Evolutionary conservation across 2,797 vertebrate genomes (phyloP), one percentile per base, ranked within the genome.

Genomic region (Acanthis flammea): DNA sequence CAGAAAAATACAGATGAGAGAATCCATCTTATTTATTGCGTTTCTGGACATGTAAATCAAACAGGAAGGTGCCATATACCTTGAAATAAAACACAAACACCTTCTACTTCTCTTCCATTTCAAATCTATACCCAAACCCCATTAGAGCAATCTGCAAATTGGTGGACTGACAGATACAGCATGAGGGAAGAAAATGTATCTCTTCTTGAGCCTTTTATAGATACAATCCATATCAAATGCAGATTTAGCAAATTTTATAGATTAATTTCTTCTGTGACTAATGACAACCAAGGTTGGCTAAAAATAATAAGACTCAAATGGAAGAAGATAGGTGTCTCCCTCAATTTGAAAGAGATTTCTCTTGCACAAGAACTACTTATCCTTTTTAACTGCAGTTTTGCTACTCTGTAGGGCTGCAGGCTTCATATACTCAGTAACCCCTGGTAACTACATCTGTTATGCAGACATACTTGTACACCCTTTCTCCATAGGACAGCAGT

Each of bases 111-210:
- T 86, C 90, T 88, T 66, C 13, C 13, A 44, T 90, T 92, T 92
- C 86, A 95, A 84, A 95, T 88, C 90, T 92, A 90, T 95, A 95
- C 22, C 30, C 44, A 42, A 86, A 86, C 24, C 70, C 67, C 80
- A 92, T 90, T 85, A 94, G 19, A 86, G 44, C 54, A 63, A 78
- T 60, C 73, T 92, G 33, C 22, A 61, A 66, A 94, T 19, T 41
- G 54, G 42, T 75, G 45, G 78, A 86, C 58, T 74, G 71, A 78
- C 50, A 88, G 79, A 72, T 75, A 41, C 6, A 82, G 71, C 62
- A 88, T n/a, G 22, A 92, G 21, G 42, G 50, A 67, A 81, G 37
- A 83, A 92, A 94, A 68, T 30, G n/a, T 8, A 33, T 71, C 42
- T 79, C 37, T 66, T 76, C 51, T 86, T 75, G 51, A 94, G 61